These are phyloP conservation scores for Battus philenor DNA, from an alignment of 1,140 invertebrate species.

Conservation along the genomic window DNA sequence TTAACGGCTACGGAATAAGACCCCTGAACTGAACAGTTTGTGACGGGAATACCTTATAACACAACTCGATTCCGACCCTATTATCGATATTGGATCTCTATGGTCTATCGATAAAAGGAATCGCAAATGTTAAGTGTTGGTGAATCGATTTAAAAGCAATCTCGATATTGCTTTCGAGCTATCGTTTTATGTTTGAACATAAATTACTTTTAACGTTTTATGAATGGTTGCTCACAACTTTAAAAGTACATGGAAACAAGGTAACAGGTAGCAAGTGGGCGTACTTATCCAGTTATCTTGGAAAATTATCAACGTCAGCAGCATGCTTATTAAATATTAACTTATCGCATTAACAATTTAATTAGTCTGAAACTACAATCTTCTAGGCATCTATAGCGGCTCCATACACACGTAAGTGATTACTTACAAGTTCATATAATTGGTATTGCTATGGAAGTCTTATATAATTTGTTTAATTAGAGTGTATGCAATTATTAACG, in stretches of 20 bases:
- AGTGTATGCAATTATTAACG: slow-evolving; percentile 14
- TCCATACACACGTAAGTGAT: slow-evolving; percentile 3
- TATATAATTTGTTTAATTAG: slow-evolving; percentile 15
- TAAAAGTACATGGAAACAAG: slow-evolving; percentile 26
- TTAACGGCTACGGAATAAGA: slow-evolving; percentile 58
- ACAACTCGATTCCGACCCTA: slow-evolving; percentile 15
- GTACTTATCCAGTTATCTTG: slow-evolving; percentile 34
- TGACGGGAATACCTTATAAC: slow-evolving; percentile 53
- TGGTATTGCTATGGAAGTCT: slow-evolving; percentile 9
- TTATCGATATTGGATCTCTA: slow-evolving; percentile 25
- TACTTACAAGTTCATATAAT: slow-evolving; percentile 12
- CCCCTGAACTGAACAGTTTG: slow-evolving; percentile 45
- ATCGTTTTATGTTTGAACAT: slow-evolving; percentile 15
- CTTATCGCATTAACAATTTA: slow-evolving; percentile 37
- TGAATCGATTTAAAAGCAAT: slow-evolving; percentile 18
- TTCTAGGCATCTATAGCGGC: slow-evolving; percentile 18
- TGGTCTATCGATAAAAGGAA: slow-evolving; percentile 20
- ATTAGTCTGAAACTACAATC: slow-evolving; percentile 29
- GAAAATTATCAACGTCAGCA: slow-evolving; percentile 31
- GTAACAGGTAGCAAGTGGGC: slow-evolving; percentile 38
- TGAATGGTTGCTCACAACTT: slow-evolving; percentile 29
- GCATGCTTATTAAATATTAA: slow-evolving; percentile 37
- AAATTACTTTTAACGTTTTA: slow-evolving; percentile 15
- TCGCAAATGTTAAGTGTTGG: slow-evolving; percentile 17
- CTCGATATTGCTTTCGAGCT: slow-evolving; percentile 15